A percentile compares a stretch with the other conserved stretches of the same genome.
Conservation (phyloP, 1,140 invertebrate species). For the Pseudomyrmex gracilis region DNA sequence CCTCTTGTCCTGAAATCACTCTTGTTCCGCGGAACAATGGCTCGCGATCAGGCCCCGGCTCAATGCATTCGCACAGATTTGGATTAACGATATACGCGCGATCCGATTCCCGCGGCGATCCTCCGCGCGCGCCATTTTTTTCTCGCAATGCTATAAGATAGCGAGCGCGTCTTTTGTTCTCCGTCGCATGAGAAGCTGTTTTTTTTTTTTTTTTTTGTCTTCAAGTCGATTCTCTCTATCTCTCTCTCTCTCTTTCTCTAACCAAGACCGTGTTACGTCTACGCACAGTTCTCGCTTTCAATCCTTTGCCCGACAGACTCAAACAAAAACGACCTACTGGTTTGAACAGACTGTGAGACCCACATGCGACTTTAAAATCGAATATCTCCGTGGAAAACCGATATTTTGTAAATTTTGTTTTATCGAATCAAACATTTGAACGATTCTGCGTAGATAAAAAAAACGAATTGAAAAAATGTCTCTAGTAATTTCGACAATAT, state of each 20-base stretch:
- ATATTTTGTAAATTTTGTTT: too few species aligned
- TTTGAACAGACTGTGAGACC: too few species aligned
- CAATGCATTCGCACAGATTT: conserved; percentile 22
- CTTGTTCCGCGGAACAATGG: conserved; percentile 64
- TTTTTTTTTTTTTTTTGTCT: background rate
- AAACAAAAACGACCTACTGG: too few species aligned
- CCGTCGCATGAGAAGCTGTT: background rate
- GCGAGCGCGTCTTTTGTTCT: background rate
- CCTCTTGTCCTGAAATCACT: conserved; percentile 44
- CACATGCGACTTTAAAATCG: too few species aligned
- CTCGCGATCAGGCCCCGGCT: conserved; percentile 50
- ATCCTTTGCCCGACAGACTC: too few species aligned
- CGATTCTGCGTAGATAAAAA: too few species aligned
- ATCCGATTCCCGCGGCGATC: conserved; percentile 43
- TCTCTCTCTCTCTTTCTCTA: background rate
- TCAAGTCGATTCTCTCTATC: background rate
- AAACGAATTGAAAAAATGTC: too few species aligned
- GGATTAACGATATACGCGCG: conserved; percentile 38
- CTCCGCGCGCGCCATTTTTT: background rate
- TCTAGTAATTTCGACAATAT: too few species aligned
- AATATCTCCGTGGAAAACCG: too few species aligned
- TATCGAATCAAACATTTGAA: too few species aligned
- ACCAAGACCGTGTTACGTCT: too few species aligned
- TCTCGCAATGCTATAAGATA: background rate
- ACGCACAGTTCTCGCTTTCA: too few species aligned